Conservation (phyloP, 2,888 invertebrate species). For the Choristoneura rosaceana region DNA sequence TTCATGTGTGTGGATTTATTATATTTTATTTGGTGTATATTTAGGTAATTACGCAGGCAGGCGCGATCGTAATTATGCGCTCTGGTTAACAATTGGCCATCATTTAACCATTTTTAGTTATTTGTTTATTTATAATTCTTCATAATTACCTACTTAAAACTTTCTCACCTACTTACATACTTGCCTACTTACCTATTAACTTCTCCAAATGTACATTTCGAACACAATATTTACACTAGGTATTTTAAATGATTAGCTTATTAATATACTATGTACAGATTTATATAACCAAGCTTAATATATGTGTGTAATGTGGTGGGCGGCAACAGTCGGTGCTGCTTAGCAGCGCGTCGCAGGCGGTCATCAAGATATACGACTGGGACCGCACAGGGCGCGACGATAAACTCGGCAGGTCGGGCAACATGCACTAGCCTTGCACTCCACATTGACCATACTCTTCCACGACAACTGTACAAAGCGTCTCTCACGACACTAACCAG, state of each 20-base stretch:
- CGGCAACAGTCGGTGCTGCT: slow-evolving; percentile 79
- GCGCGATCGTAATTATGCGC: slow-evolving; percentile 3
- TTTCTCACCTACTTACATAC: neutral
- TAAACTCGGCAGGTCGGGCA: slow-evolving; percentile 94
- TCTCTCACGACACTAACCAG: slow-evolving; percentile 26
- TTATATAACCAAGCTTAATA: slow-evolving; percentile 47
- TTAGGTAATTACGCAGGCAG: slow-evolving; percentile 14
- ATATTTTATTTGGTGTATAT: slow-evolving; percentile 40
- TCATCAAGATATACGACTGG: slow-evolving; percentile 94
- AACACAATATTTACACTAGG: slow-evolving; percentile 31
- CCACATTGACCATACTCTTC: slow-evolving; percentile 11
- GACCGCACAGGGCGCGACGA: slow-evolving; percentile 97
- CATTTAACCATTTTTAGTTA: slow-evolving; percentile 8
- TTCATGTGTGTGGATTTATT: slow-evolving; percentile 53
- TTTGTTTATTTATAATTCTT: neutral
- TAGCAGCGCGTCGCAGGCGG: slow-evolving; percentile 63
- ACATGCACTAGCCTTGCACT: slow-evolving; percentile 45
- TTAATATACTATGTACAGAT: slow-evolving; percentile 4
- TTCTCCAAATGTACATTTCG: slow-evolving; percentile 22
- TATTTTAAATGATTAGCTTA: slow-evolving; percentile 38
- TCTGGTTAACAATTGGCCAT: neutral
- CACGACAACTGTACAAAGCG: slow-evolving; percentile 28
- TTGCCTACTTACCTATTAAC: neutral
- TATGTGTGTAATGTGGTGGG: slow-evolving; percentile 69
- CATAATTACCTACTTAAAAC: neutral